A percentile compares a stretch with the other conserved stretches of the same genome.
phyloP scores from a whole-genome alignment of 2,113 vertebrate genomes.

The Martes martes region DNA sequence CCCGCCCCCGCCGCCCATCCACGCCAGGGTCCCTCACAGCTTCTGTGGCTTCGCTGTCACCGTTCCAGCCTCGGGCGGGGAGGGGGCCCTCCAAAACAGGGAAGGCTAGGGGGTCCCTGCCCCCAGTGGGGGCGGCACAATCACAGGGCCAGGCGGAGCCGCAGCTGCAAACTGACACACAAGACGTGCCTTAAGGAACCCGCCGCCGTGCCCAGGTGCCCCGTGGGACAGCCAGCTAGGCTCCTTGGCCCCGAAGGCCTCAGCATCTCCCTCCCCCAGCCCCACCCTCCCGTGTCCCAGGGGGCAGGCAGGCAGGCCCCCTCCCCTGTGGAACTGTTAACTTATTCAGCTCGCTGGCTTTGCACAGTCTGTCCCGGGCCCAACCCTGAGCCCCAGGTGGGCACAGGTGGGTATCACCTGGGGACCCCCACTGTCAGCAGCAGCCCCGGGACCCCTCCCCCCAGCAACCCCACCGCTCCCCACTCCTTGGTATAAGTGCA shows the following conservation, averaged over 20 bases:
- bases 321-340: slow-evolving; percentile 46
- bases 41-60: slow-evolving; percentile 37
- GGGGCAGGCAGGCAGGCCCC: slow-evolving; percentile 61
- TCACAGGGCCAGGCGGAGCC: slow-evolving; percentile 51
- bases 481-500: slow-evolving; percentile 73
- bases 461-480: slow-evolving; percentile 50
- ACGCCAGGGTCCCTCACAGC: slow-evolving; percentile 32
- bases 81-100: neutral
- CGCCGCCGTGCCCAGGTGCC: slow-evolving; percentile 53
- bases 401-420: slow-evolving; percentile 49
- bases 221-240: slow-evolving; percentile 23
- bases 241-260: neutral
- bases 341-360: slow-evolving; percentile 75
- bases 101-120: neutral
- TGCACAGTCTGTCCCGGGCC: slow-evolving; percentile 54
- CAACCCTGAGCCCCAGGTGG: slow-evolving; percentile 44
- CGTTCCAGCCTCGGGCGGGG: neutral
- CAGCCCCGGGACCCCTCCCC: neutral
- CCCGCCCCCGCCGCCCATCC: neutral
- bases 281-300: neutral
- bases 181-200: slow-evolving; percentile 77
- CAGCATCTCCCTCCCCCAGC: neutral
- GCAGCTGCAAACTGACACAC: slow-evolving; percentile 66
- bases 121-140: neutral
- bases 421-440: slow-evolving; percentile 34